These are phyloP conservation scores for Streptopelia turtur DNA, from an alignment of 2,797 vertebrate genomes.

Conservation along the genomic window DNA sequence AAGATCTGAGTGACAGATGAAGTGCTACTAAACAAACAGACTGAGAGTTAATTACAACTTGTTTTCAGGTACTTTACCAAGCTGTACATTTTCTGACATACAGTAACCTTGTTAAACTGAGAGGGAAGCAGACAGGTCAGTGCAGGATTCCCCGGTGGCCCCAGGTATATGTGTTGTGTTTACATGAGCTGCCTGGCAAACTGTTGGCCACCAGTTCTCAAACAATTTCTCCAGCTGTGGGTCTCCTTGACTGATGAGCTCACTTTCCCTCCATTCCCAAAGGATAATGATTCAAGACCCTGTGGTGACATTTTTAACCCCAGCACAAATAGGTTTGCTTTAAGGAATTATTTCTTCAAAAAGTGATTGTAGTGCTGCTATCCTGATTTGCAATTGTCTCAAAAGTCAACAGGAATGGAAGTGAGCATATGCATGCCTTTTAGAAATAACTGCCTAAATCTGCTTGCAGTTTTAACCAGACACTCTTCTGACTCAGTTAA, in stretches of 20 bases:
- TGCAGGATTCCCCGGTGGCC: background rate
- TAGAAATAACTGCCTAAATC: background rate
- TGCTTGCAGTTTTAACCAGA: background rate
- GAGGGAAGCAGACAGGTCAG: background rate
- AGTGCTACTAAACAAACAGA: background rate
- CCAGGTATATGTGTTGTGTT: background rate
- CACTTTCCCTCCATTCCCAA: background rate
- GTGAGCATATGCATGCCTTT: background rate
- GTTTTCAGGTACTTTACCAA: background rate
- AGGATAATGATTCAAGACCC: background rate
- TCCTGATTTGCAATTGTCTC: background rate
- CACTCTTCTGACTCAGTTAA: background rate
- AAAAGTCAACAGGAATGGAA: background rate
- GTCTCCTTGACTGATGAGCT: background rate
- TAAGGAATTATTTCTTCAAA: background rate
- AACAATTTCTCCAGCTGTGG: background rate
- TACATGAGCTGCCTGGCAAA: background rate
- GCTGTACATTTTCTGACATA: background rate
- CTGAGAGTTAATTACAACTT: background rate
- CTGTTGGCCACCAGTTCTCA: background rate
- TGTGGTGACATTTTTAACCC: background rate
- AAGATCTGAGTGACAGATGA: background rate
- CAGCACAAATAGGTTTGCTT: background rate
- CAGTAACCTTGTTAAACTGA: background rate
- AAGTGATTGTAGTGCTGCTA: background rate